Evolutionary conservation across 2,888 invertebrate species (phyloP), one percentile per base, ranked within the genome.

Genomic region (Balanococcus diminutus): DNA sequence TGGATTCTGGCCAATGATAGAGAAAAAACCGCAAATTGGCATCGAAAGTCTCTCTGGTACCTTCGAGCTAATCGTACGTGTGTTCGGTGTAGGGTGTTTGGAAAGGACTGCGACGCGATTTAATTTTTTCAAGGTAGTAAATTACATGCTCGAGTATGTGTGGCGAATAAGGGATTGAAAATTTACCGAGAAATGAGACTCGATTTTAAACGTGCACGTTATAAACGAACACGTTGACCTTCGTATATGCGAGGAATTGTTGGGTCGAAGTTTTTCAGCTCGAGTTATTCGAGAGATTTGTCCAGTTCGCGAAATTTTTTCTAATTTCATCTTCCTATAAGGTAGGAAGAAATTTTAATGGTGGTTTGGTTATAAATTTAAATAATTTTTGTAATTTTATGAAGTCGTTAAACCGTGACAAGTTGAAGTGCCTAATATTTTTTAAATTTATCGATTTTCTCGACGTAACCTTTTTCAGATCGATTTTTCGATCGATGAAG

Each of bases 1-100:
- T n/a, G n/a, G n/a, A n/a, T n/a, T 32, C 6, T 32, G 32, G 61
- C 61, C 25, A 9, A 67, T n/a, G 11, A 67, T 9, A 16, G 22
- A 32, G n/a, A 1, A 32, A 75, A 32, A 75, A 75, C 75, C 75
- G 36, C 75, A 75, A 75, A 32, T 75, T 75, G 75, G 75, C 75
- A 75, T 75, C 75, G 75, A 75, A 75, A 75, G 8, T 14, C n/a
- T 14, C n/a, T 32, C n/a, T 67, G 28, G 51, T 75, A 75, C 61
- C 75, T 67, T 67, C 67, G 67, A 67, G 11, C 67, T 9, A 14
- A 28, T 67, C 67, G 67, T 67, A 67, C 67, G 67, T 67, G 67
- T 16, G 42, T n/a, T n/a, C 6, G 14, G 61, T 28, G 22, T 14
- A 31, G 75, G 75, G 75, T 75, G 36, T 36, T 75, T 14, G 16